phyloP scores from a whole-genome alignment of 2,797 vertebrate genomes.

The Vespertilio murinus region DNA sequence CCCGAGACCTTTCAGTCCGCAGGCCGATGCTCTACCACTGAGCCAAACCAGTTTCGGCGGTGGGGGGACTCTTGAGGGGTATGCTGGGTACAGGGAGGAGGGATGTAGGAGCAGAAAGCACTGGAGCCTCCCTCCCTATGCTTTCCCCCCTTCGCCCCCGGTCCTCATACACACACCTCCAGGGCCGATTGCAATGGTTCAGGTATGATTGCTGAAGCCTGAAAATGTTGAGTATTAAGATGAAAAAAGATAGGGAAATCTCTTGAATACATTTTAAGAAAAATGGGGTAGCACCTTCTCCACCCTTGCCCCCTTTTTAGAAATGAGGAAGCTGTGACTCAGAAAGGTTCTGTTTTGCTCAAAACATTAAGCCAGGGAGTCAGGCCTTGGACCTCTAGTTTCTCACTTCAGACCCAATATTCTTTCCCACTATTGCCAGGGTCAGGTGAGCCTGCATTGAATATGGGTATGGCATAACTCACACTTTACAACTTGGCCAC shows the following conservation, averaged over 20 bases:
- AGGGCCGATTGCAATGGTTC: background rate
- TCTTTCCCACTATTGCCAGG: background rate
- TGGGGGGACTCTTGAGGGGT: background rate
- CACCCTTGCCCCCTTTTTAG: background rate
- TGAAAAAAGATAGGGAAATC: background rate
- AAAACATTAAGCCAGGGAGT: background rate
- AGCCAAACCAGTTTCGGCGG: too few species aligned
- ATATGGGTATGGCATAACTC: background rate
- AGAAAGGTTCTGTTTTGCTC: background rate
- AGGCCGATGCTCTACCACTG: too few species aligned
- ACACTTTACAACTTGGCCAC: slow-evolving; percentile 3
- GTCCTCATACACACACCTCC: too few species aligned
- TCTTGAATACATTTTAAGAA: background rate
- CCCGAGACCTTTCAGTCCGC: too few species aligned
- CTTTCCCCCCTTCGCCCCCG: fast-evolving
- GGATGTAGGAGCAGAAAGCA: background rate
- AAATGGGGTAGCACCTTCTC: background rate
- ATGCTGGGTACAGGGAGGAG: background rate
- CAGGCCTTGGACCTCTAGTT: background rate
- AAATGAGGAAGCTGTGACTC: background rate
- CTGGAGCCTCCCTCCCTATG: background rate
- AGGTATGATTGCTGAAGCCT: background rate
- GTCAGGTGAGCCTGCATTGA: background rate
- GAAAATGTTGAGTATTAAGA: background rate
- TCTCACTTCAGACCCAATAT: background rate